Conservation (phyloP, 2,797 vertebrate species). For the Meda fulgida region DNA sequence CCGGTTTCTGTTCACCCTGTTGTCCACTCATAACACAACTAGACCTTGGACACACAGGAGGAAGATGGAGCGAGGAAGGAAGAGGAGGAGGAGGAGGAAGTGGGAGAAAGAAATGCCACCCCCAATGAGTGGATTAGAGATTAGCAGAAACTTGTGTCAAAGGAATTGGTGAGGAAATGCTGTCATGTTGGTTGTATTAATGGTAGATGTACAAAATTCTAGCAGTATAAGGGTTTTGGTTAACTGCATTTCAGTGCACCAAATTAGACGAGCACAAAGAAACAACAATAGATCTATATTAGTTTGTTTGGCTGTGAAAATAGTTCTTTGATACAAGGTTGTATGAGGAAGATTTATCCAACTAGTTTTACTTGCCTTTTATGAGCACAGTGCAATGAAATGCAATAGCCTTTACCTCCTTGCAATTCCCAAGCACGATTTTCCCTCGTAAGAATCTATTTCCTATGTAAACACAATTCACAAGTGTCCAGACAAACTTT, state of each 20-base stretch:
- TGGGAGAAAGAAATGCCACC: constrained; percentile 78
- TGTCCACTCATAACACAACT: constrained; percentile 66
- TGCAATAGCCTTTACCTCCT: constrained; percentile 70
- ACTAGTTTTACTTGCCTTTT: neutral
- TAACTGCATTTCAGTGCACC: constrained; percentile 67
- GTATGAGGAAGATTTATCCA: neutral
- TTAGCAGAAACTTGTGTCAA: constrained; percentile 75
- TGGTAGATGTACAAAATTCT: constrained; percentile 56
- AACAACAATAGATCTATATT: neutral
- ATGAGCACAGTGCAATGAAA: constrained; percentile 65
- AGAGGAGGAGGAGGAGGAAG: constrained; percentile 68
- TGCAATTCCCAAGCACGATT: constrained; percentile 54
- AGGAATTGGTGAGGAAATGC: constrained; percentile 78
- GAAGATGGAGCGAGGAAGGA: constrained; percentile 67
- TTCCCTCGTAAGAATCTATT: constrained; percentile 55
- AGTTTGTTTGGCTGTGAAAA: neutral
- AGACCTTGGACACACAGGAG: constrained; percentile 77
- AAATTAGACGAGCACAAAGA: neutral
- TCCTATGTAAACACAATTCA: neutral
- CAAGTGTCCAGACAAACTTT: neutral
- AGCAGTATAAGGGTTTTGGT: constrained; percentile 42
- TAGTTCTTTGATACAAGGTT: neutral
- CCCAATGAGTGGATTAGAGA: constrained; percentile 85
- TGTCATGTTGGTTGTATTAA: constrained; percentile 45
- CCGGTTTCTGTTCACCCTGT: constrained; percentile 58